Evolutionary conservation across 2,888 invertebrate species (phyloP), one percentile per base, ranked within the genome.

Genomic region (Pyrrhosoma nymphula): DNA sequence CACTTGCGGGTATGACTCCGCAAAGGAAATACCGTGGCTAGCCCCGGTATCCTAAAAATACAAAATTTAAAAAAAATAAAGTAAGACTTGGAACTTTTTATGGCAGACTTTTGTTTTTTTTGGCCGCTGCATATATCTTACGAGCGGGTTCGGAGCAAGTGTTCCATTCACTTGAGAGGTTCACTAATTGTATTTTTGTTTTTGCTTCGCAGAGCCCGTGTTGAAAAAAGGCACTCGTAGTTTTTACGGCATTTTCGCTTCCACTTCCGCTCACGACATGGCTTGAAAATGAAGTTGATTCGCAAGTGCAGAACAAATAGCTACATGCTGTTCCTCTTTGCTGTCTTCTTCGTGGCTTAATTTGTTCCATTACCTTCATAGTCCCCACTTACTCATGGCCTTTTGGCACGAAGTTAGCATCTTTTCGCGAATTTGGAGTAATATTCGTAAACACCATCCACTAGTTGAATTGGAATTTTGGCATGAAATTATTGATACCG

Each of bases 201-300:
- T 35, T 82, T 82, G 82, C 82, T 35, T 82, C 35, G 35, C 82
- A 18, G 20, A 35, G 35, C 26, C 82, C 30, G 14, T 35, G 82
- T 12, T 16, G 82, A 35, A 82, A 82, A 82, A 82, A 82, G 14
- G 26, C 10, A n/a, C 69, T 35, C 82, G 3, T 82, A 35, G 0
- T 82, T 82, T 82, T 82, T 82, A 82, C 82, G 35, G 35, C 69
- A 82, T 82, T 82, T 82, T n/a, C 82, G 69, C 69, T 26, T 35
- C 82, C 1, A 82, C 35, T 35, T 30, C 35, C 35, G 35, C 82
- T 18, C 30, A 82, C 30, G n/a, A 82, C 35, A 35, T 82, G 35
- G 35, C 23, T 82, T 14, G 35, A 69, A 23, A 82, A 26, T 18
- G 30, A 35, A 82, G 14, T 82, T n/a, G 82, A 35, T 82, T 82